Evolutionary conservation across 2,888 invertebrate species (phyloP).

Genomic region (Labia minor): DNA sequence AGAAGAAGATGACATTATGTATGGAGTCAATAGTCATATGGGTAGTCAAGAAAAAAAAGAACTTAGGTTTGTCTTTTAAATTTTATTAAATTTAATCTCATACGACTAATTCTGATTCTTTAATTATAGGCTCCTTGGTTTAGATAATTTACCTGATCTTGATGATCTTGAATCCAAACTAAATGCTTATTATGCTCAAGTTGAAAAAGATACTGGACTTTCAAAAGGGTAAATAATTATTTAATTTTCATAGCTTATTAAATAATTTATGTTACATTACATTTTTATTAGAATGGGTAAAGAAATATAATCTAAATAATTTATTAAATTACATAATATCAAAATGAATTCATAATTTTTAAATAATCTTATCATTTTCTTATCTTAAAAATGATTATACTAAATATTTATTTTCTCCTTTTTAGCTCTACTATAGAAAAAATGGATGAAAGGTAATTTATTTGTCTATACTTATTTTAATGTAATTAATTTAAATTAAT

Average conservation of each 20-base stretch:
- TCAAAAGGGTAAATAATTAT: conserved; percentile 42
- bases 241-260: too few species aligned
- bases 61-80: conserved; percentile 23
- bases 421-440: conserved; percentile 14
- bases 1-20: conserved; percentile 40
- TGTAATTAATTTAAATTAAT: not conserved
- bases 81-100: conserved; percentile 20
- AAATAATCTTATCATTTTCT: too few species aligned
- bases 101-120: conserved; percentile 7
- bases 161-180: conserved; percentile 66
- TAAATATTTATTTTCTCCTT: too few species aligned
- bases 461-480: not conserved
- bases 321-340: too few species aligned
- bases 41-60: conserved; percentile 36
- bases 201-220: conserved; percentile 51
- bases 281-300: not conserved
- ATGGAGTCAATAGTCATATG: too few species aligned
- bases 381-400: too few species aligned
- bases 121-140: conserved; percentile 28
- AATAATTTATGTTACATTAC: not conserved
- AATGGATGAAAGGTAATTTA: conserved; percentile 17
- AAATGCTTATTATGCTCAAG: conserved; percentile 65
- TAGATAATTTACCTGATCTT: conserved; percentile 59
- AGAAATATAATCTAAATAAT: too few species aligned
- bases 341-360: not conserved